These are phyloP conservation scores for Mallotus villosus DNA, from an alignment of 2,797 vertebrate genomes.

Conservation along the genomic window DNA sequence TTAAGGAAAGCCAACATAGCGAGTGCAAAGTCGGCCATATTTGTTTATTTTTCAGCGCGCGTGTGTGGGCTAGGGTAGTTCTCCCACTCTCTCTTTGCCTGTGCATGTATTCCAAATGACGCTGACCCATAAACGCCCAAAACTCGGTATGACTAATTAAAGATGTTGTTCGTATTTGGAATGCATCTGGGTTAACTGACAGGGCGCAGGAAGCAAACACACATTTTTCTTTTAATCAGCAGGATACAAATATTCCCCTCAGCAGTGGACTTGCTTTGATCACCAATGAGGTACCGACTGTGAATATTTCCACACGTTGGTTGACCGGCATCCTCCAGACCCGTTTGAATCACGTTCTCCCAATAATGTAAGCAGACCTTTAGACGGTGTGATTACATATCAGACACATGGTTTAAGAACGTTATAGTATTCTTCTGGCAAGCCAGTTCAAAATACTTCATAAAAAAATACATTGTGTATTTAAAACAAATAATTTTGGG, in stretches of 20 bases:
- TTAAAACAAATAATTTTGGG: too few species aligned
- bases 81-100: background rate
- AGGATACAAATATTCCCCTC: background rate
- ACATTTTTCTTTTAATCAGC: constrained; percentile 10
- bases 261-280: constrained; percentile 15
- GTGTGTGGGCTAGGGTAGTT: background rate
- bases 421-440: too few species aligned
- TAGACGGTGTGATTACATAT: too few species aligned
- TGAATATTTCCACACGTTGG: constrained; percentile 17
- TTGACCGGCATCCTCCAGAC: background rate
- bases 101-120: constrained; percentile 1
- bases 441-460: too few species aligned
- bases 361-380: too few species aligned
- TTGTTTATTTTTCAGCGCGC: background rate
- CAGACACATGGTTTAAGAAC: too few species aligned
- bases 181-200: constrained; percentile 26
- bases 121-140: constrained; percentile 11
- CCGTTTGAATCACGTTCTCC: too few species aligned
- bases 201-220: constrained; percentile 1
- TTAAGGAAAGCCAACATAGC: background rate
- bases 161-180: constrained; percentile 18
- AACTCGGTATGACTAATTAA: constrained; percentile 10
- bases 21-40: background rate
- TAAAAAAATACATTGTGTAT: too few species aligned
- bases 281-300: background rate